A percentile compares a stretch with the other conserved stretches of the same genome.
These are phyloP conservation scores for Diaphora mendica DNA, from an alignment of 2,888 invertebrate species.

Conservation along the genomic window DNA sequence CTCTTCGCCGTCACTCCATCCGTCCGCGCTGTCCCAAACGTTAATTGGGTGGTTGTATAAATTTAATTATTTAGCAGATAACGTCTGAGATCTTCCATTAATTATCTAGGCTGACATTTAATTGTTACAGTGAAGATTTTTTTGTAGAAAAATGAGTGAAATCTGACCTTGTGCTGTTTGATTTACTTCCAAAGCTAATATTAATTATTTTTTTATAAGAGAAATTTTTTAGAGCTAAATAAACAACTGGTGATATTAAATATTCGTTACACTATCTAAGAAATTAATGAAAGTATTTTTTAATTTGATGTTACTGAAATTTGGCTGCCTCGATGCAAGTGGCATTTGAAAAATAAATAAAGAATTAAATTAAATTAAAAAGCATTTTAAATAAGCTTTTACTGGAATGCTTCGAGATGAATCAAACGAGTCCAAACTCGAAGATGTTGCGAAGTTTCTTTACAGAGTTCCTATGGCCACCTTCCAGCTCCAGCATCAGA, in stretches of 20 bases:
- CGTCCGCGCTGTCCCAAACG: background rate
- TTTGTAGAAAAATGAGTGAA: constrained; percentile 3
- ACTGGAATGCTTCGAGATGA: no score
- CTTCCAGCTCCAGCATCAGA: no score
- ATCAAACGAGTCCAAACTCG: no score
- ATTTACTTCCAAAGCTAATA: constrained; percentile 10
- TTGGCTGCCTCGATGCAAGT: no score
- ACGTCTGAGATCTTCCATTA: constrained; percentile 29
- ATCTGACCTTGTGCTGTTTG: background rate
- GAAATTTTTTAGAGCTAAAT: constrained; percentile 2
- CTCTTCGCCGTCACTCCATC: no score
- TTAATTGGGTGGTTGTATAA: constrained; percentile 34
- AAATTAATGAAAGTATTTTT: background rate
- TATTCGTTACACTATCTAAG: background rate
- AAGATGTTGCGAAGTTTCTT: no score
- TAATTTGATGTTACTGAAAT: no score
- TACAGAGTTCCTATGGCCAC: no score
- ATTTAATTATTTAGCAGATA: constrained; percentile 39
- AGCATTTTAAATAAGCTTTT: no score
- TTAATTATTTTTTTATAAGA: constrained; percentile 12
- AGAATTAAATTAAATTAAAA: no score
- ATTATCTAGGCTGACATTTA: constrained; percentile 30
- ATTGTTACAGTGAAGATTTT: constrained; percentile 13
- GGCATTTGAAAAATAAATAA: no score
- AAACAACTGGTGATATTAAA: background rate